Evolutionary conservation across 2,113 vertebrate genomes (phyloP).

Genomic region (Patagioenas fasciata): DNA sequence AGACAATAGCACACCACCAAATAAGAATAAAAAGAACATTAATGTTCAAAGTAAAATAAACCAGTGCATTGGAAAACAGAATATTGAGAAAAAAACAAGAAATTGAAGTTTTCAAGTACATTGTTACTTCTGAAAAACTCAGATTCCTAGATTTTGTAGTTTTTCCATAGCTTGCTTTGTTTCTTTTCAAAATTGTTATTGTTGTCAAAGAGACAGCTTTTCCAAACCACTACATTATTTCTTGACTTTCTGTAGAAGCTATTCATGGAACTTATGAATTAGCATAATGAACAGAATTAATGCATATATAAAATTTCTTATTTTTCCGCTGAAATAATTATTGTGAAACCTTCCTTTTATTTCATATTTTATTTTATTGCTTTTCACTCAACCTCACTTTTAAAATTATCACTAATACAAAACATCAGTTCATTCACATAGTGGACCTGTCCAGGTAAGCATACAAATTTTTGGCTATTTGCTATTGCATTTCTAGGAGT

Average conservation of each 20-base stretch:
- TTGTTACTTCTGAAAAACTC: neutral
- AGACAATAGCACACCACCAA: neutral
- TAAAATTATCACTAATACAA: neutral
- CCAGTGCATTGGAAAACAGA: neutral
- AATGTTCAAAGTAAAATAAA: neutral
- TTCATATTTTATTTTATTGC: neutral
- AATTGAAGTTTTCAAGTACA: neutral
- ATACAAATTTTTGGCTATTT: neutral
- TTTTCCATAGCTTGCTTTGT: neutral
- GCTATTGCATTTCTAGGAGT: neutral
- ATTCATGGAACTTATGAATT: neutral
- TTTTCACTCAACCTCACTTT: neutral
- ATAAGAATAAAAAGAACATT: neutral
- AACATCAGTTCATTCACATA: neutral
- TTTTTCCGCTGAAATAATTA: neutral
- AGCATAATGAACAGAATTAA: neutral
- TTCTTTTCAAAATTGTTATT: neutral
- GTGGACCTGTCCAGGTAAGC: neutral
- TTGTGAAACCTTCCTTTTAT: accelerated
- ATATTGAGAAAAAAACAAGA: neutral
- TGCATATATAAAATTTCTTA: neutral
- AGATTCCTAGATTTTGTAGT: neutral
- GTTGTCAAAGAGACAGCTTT: neutral
- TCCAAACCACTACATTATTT: neutral
- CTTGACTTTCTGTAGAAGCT: neutral